Evolutionary conservation across 1,140 invertebrate genomes (phyloP), one percentile per base, ranked within the genome.

Genomic region (Calephelis virginiensis): DNA sequence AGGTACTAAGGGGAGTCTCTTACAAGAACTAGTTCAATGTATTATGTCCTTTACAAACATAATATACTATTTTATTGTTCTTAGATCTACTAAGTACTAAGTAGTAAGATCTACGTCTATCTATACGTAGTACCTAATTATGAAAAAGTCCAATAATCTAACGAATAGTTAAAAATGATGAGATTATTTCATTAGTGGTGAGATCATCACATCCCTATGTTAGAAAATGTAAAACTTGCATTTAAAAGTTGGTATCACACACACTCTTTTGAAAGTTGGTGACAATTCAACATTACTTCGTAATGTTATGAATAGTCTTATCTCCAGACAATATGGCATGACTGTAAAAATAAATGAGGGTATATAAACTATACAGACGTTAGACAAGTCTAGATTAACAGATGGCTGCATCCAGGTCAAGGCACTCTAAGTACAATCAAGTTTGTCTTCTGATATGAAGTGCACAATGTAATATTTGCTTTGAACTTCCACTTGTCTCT

Each of bases 321-420:
- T 53, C 50, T 53, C 10, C 8, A 53, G 8, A 53, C 50, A 53
- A 53, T 53, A 53, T 53, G 14, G 17, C 14, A 13, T 37, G 50
- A 53, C 17, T 53, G 17, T 53, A 53, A 53, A 40, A 53, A 53
- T 64, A 40, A 53, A 63, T 43, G 40, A 40, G 62, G 49, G 46
- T 49, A 49, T 46, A 17, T 11, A 62, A 47, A 28, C 46, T n/a
- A 63, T 37, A 50, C 47, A 65, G 14, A 48, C 17, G 38, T 63
- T 67, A 53, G 60, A 68, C 63, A 66, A 66, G 62, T 69, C 64
- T 47, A 72, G 67, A 70, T 65, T 70, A 67, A 60, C 47, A 68
- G 66, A 64, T 63, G 61, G 56, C 61, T 66, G 68, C 68, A 77
- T 72, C 49, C 70, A 68, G 75, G 77, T 77, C 77, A 79, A 77